phyloP scores from a whole-genome alignment of 1,140 invertebrate genomes.

The Drosophila ironensis region DNA sequence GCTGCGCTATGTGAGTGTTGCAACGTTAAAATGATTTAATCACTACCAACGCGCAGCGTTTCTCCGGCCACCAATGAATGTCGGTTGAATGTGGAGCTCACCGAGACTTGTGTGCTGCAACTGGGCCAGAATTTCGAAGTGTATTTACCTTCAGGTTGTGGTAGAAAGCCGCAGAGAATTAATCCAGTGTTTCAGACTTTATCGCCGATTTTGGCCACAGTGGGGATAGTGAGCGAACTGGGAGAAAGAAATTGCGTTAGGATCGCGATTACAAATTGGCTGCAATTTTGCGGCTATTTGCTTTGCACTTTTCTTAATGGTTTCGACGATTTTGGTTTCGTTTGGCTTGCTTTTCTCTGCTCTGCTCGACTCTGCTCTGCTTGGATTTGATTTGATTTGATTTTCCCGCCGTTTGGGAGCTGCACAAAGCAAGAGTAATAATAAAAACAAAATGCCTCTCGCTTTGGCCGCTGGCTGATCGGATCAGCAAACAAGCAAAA shows the following conservation, averaged over 20 bases:
- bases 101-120: too few relatives aligned
- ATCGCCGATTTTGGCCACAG: conserved; percentile 32
- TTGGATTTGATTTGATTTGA: conserved; percentile 29
- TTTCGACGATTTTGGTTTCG: conserved; percentile 35
- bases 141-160: conserved; percentile 10
- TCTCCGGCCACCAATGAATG: too few relatives aligned
- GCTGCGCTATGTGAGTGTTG: conserved; percentile 49
- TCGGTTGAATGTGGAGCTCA: too few relatives aligned
- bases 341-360: conserved; percentile 34
- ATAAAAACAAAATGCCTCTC: conserved; percentile 48
- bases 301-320: conserved; percentile 49
- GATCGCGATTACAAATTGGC: conserved; percentile 49
- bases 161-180: conserved; percentile 39
- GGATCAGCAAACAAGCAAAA: conserved; percentile 41
- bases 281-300: conserved; percentile 44
- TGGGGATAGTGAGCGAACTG: conserved; percentile 17
- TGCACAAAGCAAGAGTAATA: conserved; percentile 56
- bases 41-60: too few relatives aligned
- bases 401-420: conserved; percentile 17
- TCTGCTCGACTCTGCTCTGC: too few relatives aligned
- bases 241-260: conserved; percentile 42
- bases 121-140: neutral
- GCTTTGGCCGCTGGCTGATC: conserved; percentile 25
- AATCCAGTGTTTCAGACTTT: conserved; percentile 40
- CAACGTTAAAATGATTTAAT: conserved; percentile 74